Base-by-base conservation (phyloP, 2,888 invertebrate genomes). In the Brenthis ino region DNA sequence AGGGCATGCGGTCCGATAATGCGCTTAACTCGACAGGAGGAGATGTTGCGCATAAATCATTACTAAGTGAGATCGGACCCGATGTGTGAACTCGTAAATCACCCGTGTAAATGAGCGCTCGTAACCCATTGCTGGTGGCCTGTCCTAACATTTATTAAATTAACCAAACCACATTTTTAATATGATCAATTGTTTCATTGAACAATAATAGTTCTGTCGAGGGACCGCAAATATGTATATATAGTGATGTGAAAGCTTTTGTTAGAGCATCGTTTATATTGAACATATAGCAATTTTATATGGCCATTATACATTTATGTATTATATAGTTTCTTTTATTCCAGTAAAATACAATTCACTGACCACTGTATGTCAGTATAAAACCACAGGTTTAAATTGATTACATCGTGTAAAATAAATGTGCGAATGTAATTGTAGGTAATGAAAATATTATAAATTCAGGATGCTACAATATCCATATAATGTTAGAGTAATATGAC, bases 51-150 rank as follows among this genome's bases (percentile, higher is more conserved):
- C 84, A 91, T 92, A 91, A 92, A 92, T 92, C 91, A 91, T 92
- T 87, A 86, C 87, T 88, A 88, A 90, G 89, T 87, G 89, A 90
- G 91, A 91, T 90, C 88, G 88, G 86, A 78, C 83, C 84, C 86
- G 85, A 90, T 90, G 91, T 91, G 90, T 89, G 91, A 89, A 88
- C 89, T 85, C 87, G 89, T 92, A 91, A 90, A 91, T 92, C 91
- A 91, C 84, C 83, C 85, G 84, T 85, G 86, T 88, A 90, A 91
- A 90, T 88, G 90, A 91, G 87, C 77, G 76, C 80, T 79, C 79
- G 77, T 80, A 79, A 78, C 80, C 81, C 80, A 82, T 85, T 85
- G 85, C 84, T 84, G 85, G 85, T 86, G 84, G 85, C 80, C 83
- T 82, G 84, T 87, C 85, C 85, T 83, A 82, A 82, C 82, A 69